phyloP scores from a whole-genome alignment of 2,113 vertebrate genomes.

The Coregonus clupeaformis region DNA sequence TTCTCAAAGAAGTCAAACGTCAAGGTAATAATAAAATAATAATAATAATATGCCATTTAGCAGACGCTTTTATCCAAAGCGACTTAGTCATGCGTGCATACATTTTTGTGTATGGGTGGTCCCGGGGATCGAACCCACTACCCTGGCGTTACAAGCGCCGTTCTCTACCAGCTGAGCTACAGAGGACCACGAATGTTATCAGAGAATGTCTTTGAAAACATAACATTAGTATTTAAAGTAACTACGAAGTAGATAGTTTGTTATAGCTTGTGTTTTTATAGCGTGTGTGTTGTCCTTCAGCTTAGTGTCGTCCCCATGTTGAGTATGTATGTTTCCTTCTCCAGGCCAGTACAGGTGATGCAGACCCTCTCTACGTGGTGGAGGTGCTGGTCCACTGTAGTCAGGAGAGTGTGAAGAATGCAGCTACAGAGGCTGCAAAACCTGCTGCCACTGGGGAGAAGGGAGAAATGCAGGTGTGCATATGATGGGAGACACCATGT shows the following conservation, averaged over 20 bases:
- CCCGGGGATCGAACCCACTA: too few species aligned
- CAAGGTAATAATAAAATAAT: too few species aligned
- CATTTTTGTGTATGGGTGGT: too few species aligned
- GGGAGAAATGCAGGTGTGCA: conserved; percentile 93
- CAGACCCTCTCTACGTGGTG: conserved; percentile 89
- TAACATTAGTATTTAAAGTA: neutral
- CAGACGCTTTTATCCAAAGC: too few species aligned
- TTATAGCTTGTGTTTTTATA: too few species aligned
- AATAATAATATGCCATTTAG: too few species aligned
- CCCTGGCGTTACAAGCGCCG: too few species aligned
- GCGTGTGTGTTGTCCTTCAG: neutral
- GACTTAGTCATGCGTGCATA: too few species aligned
- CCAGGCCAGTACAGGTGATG: conserved; percentile 54
- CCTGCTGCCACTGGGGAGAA: conserved; percentile 84
- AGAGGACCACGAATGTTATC: neutral
- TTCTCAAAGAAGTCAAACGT: conserved; percentile 94
- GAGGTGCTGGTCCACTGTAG: conserved; percentile 93
- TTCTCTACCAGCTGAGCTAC: too few species aligned
- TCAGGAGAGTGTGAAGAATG: conserved; percentile 91
- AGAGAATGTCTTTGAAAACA: neutral
- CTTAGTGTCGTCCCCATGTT: too few species aligned
- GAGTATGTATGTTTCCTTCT: neutral
- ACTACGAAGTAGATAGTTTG: neutral
- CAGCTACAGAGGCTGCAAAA: conserved; percentile 87
- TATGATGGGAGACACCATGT: neutral